Evolutionary conservation across 2,888 invertebrate species (phyloP).

Genomic region (Drepana falcataria): DNA sequence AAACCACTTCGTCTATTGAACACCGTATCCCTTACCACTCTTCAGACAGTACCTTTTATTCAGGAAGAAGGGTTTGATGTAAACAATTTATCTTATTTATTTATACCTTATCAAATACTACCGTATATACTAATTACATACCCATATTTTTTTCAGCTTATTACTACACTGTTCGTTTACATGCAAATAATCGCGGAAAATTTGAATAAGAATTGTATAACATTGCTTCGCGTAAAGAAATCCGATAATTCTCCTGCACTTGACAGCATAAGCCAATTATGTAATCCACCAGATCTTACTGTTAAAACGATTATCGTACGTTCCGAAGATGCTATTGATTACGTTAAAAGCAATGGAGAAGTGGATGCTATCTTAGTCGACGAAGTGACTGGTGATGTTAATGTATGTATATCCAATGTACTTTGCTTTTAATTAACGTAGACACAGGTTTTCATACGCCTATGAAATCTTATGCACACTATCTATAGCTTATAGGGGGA

Average conservation of each 20-base stretch:
- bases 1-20: slow-evolving; percentile 7
- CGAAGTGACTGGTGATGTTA: no score
- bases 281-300: not conserved
- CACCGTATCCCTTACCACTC: slow-evolving; percentile 8
- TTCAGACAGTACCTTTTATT: slow-evolving; percentile 18
- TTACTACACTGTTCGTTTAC: slow-evolving; percentile 10
- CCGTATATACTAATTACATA: not conserved
- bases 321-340: no score
- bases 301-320: not conserved
- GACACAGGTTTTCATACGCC: no score
- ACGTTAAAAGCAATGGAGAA: no score
- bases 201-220: slow-evolving; percentile 11
- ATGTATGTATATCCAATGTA: no score
- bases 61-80: slow-evolving; percentile 15
- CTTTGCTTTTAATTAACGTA: no score
- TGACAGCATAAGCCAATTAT: slow-evolving; percentile 2
- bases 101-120: not conserved
- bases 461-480: no score
- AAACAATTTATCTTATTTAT: not conserved
- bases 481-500: no score
- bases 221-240: slow-evolving; percentile 9
- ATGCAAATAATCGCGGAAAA: slow-evolving; percentile 22
- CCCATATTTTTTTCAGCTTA: slow-evolving; percentile 12
- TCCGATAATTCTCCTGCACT: slow-evolving; percentile 1
- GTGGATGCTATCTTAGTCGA: no score